Conservation (phyloP, 92 coral and sea anemone species). For the Zoanthus solanderi region DNA sequence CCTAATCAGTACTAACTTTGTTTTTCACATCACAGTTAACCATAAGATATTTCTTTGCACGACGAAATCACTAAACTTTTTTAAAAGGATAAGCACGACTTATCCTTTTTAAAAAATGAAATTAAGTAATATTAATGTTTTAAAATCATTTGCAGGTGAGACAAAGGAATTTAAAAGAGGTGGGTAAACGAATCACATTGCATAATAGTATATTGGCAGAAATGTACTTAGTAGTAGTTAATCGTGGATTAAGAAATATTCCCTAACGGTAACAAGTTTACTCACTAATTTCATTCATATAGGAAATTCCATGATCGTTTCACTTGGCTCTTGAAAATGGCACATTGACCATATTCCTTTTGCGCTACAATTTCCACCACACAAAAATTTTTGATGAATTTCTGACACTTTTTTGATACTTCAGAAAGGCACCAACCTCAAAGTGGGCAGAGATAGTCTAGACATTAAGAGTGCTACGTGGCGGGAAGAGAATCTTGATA, state of each 20-base stretch:
- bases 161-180: conserved; percentile 6
- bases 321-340: background rate
- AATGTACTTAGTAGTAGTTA: no score
- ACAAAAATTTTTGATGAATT: background rate
- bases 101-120: background rate
- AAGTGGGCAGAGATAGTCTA: background rate
- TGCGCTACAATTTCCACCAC: background rate
- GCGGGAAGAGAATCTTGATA: no score
- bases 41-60: conserved; percentile 13
- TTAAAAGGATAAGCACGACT: background rate
- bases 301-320: no score
- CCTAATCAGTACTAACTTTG: conserved; percentile 24
- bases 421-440: background rate
- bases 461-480: no score
- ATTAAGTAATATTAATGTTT: background rate
- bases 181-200: background rate
- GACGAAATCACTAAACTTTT: background rate
- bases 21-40: conserved; percentile 14
- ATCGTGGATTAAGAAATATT: no score
- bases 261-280: no score
- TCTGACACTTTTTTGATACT: no score
- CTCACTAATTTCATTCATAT: no score
- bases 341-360: no score
- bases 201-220: background rate
- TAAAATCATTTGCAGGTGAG: conserved; percentile 24